Base-by-base conservation (phyloP, 2,113 vertebrate species). In the Elgaria multicarinata region DNA sequence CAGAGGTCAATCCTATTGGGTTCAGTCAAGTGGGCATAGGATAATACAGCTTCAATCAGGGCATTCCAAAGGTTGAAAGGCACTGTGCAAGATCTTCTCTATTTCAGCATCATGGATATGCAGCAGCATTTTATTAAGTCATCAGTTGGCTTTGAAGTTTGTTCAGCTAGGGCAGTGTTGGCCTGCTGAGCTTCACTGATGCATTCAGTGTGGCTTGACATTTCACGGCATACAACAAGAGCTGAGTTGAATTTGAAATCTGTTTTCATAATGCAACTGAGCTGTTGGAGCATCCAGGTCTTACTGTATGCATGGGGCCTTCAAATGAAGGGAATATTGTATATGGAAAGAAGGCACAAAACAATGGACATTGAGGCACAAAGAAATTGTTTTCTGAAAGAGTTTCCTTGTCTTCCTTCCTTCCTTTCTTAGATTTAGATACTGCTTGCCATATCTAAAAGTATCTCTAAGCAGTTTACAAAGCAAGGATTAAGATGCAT, bases 61-160 rank as follows among this genome's bases (percentile, higher is more conserved):
- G 66, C 50, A 26, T 64, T 87, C 36, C 31, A 33, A 31, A 77
- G 24, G 71, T 83, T 64, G 80, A 89, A 75, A 64, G 44, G 36
- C 3, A 20, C 39, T 58, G 3, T 28, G 4, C 20, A 83, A 83
- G 69, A 46, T 46, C 42, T 33, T 83, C 55, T 83, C 69, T 64
- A 24, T 66, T 14, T 82, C 39, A 62, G 39, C 62, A 46, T 66
- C 74, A 62, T 64, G 58, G 53, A 28, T 46, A 76, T 64, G 42
- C 71, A 76, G 58, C 33, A 83, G 42, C 13, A 76, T 76, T 89
- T 89, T 44, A 76, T 83, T 76, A 74, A 89, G 55, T 50, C 80
- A 83, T 75, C 87, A 50, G 69, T 89, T 53, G n/a, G 55, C 42
- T 64, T 75, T 83, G 80, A 83, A 74, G 67, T 88, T 74, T 88